Evolutionary conservation across 2,888 invertebrate genomes (phyloP), one percentile per base, ranked within the genome.

Genomic region (Synanthedon vespiformis): DNA sequence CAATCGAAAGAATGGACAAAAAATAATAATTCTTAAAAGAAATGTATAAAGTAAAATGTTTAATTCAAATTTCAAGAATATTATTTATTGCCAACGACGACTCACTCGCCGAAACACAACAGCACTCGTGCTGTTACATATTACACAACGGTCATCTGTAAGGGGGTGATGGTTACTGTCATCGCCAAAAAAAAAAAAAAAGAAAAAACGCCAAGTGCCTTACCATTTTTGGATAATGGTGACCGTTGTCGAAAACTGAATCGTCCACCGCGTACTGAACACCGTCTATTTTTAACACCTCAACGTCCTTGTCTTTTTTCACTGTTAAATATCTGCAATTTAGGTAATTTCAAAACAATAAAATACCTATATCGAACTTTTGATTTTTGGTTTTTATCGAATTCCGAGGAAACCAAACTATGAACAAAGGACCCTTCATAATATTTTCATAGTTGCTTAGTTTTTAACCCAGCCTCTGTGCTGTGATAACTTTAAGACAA

Each of bases 241-340:
- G 61, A 1, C 86, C 86, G 63, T 95, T 95, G 70, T 95, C 95
- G 54, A 96, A 91, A 4, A 91, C 87, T 1, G 89, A 89, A 16
- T 88, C 80, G 53, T 90, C 90, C 6, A 91, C 92, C 0, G 87
- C 72, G 61, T 84, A 88, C 61, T 73, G 67, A 1, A 83, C 78
- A 0, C 88, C 72, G 62, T 76, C 71, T 70, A 94, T 76, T 1
- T 91, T 92, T 34, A 70, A 68, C 2, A 93, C 61, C 0, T 78
- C 88, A 51, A 88, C 65, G 0, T 71, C 56, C 0, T 62, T 60
- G 27, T 71, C 68, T 48, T 74, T 72, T 2, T 58, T 51, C 1
- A 87, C 61, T 0, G 59, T 62, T 56, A 87, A 48, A 58, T 79
- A 83, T 4, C 86, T 87, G 70, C 0, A 65, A 63, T 34, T 34